These are phyloP conservation scores for Zelleria hepariella DNA, from an alignment of 2,888 invertebrate species.

Conservation along the genomic window DNA sequence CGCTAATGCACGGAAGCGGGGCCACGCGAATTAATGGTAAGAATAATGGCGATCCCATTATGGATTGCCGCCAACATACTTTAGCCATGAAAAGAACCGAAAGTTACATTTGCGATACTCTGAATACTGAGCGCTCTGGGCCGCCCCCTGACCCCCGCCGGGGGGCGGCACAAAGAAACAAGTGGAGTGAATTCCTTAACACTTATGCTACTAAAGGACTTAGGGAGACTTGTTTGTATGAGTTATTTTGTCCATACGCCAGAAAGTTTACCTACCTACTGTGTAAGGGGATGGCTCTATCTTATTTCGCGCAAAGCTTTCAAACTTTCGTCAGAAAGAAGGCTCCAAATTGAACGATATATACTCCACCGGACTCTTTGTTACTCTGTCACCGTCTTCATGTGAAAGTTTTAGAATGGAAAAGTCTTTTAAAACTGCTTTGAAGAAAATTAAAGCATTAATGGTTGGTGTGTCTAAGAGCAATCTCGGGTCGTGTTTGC, in stretches of 20 bases:
- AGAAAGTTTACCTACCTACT: not conserved
- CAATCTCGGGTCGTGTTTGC: conserved; percentile 20
- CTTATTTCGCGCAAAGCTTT: not conserved
- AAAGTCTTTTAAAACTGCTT: conserved; percentile 69
- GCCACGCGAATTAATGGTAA: conserved; percentile 71
- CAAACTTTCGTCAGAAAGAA: not conserved
- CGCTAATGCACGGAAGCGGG: conserved; percentile 71
- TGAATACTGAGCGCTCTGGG: conserved; percentile 66
- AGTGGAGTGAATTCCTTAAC: conserved; percentile 19
- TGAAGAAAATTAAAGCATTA: conserved; percentile 69
- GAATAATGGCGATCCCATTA: conserved; percentile 73
- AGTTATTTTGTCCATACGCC: not conserved
- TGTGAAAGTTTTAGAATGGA: conserved; percentile 65
- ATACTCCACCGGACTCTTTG: conserved; percentile 35
- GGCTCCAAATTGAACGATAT: conserved; percentile 9
- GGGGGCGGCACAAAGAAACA: conserved; percentile 32
- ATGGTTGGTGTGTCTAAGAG: conserved; percentile 45
- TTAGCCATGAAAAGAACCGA: conserved; percentile 73
- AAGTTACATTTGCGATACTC: conserved; percentile 73
- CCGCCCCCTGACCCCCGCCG: conserved; percentile 25
- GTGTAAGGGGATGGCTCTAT: not conserved
- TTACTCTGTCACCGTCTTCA: conserved; percentile 58
- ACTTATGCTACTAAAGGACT: not conserved
- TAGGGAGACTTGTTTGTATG: not conserved
- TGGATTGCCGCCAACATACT: conserved; percentile 74